phyloP scores from a whole-genome alignment of 2,113 vertebrate species.

The Cercopithecus mona region DNA sequence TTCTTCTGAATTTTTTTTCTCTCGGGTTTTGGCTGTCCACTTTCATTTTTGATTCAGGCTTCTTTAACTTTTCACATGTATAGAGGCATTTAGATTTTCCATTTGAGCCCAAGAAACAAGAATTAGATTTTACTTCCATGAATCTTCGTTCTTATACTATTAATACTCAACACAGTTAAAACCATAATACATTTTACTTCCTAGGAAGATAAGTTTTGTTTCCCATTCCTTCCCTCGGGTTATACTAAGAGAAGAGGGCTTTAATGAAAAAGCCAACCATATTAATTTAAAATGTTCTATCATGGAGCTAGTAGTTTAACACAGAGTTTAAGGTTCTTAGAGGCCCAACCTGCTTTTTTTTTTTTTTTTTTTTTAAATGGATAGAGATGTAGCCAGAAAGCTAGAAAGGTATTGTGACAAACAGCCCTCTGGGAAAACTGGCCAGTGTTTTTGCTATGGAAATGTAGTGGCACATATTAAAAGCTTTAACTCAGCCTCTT shows the following conservation, averaged over 20 bases:
- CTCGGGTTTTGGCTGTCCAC: constrained; percentile 2
- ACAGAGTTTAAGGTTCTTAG: neutral
- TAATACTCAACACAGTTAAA: constrained; percentile 42
- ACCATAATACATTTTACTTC: constrained; percentile 3
- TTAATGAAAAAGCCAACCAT: neutral
- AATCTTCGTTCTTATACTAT: constrained; percentile 18
- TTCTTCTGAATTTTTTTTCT: constrained; percentile 37
- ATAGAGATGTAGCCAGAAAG: neutral
- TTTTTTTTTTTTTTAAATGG: neutral
- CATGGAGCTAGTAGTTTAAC: constrained; percentile 24
- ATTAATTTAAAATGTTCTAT: neutral
- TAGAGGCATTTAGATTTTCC: constrained; percentile 39
- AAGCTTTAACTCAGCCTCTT: neutral
- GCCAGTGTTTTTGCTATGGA: neutral
- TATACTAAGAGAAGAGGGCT: constrained; percentile 9
- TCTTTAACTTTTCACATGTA: constrained; percentile 40
- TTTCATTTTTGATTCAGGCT: constrained; percentile 49
- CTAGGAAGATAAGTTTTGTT: constrained; percentile 17
- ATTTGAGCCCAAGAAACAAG: neutral
- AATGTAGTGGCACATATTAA: neutral
- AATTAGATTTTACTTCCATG: constrained; percentile 52
- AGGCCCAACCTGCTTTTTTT: neutral
- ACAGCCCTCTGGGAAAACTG: neutral
- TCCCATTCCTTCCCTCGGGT: neutral
- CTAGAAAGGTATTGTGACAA: constrained; percentile 8